Evolutionary conservation across 2,888 invertebrate species (phyloP), one percentile per base, ranked within the genome.

Genomic region (Euproctis similis): DNA sequence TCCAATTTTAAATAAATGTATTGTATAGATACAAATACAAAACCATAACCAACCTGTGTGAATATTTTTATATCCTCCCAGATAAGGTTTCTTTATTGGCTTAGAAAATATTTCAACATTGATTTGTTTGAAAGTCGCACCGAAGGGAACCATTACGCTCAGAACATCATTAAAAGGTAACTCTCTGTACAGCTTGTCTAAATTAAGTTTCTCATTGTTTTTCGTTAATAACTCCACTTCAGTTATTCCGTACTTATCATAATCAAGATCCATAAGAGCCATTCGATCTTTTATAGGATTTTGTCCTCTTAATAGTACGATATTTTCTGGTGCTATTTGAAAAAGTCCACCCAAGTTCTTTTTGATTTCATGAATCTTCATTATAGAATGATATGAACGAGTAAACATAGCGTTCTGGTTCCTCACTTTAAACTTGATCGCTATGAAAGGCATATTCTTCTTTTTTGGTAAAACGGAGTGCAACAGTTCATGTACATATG

Each of bases 21-120:
- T n/a, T n/a, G n/a, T n/a, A n/a, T n/a, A n/a, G n/a, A n/a, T n/a
- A n/a, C n/a, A n/a, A n/a, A n/a, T n/a, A n/a, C n/a, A n/a, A n/a
- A n/a, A n/a, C n/a, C n/a, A n/a, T n/a, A n/a, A n/a, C n/a, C n/a
- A n/a, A 84, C 90, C 90, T 30, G 90, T 92, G 28, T 86, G 61
- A 44, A 87, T 87, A 66, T 96, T 88, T 35, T 87, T 85, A 71
- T 92, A 96, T 16, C 96, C 96, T 27, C 95, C 94, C 44, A 92
- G 71, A 74, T 90, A 93, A 0, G 94, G 93, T 59, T 95, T 96
- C 20, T 82, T 59, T 18, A 91, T 90, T 0, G 64, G 65, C 12
- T 73, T 65, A 5, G 64, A 71, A 43, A 81, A 82, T 55, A 86
- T 66, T 64, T 86, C 85, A 8, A 86, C 85, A 43, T 81, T 85